Evolutionary conservation across 2,113 vertebrate genomes (phyloP).

Genomic region (Corynorhinus townsendii): DNA sequence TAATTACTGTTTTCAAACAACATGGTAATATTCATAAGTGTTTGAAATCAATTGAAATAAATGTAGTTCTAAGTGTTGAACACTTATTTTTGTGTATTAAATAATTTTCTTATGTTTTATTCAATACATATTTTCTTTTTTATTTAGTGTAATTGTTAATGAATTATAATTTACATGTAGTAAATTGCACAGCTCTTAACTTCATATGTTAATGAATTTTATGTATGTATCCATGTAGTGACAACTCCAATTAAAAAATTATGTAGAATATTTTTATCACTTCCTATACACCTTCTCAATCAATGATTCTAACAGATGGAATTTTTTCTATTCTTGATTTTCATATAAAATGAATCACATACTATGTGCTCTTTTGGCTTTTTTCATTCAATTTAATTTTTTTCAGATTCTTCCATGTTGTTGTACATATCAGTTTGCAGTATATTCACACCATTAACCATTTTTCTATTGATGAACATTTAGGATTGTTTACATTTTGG

Average conservation of each 20-base stretch:
- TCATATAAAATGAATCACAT: neutral
- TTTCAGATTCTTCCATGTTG: neutral
- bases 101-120: neutral
- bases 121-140: neutral
- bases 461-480: neutral
- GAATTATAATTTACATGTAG: neutral
- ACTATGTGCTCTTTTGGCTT: neutral
- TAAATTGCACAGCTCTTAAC: neutral
- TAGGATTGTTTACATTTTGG: neutral
- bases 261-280: neutral
- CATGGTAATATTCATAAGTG: neutral
- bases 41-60: neutral
- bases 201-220: neutral
- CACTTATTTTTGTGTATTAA: neutral
- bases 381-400: neutral
- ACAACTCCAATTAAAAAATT: neutral
- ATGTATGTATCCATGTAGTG: neutral
- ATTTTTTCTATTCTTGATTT: neutral
- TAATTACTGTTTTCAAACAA: conserved; percentile 4
- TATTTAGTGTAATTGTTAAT: neutral
- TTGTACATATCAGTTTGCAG: neutral
- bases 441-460: neutral
- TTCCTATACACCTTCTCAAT: neutral
- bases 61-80: neutral
- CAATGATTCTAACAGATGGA: neutral